A percentile compares a stretch with the other conserved stretches of the same genome.
Evolutionary conservation across 2,888 invertebrate species (phyloP).

Genomic region (Mactromeris polynyma): DNA sequence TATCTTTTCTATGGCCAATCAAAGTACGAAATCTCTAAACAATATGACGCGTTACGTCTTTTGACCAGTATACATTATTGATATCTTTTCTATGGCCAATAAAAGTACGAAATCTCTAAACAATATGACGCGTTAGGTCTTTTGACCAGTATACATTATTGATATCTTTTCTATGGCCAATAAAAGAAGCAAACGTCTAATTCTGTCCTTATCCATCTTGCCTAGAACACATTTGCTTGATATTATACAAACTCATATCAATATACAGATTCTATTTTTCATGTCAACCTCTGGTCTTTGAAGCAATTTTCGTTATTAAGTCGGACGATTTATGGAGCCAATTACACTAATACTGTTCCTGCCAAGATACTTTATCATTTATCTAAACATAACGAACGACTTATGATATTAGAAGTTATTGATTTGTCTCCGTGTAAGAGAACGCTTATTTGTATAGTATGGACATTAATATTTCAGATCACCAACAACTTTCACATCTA

Average conservation of each 20-base stretch:
- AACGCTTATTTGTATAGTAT: neutral
- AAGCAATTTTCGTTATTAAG: neutral
- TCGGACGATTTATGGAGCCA: neutral
- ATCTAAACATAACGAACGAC: neutral
- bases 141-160: no score
- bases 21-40: no score
- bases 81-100: no score
- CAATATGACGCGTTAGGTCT: no score
- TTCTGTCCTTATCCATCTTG: neutral
- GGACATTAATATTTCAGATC: neutral
- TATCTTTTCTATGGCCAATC: no score
- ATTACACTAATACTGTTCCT: neutral
- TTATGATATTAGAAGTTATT: neutral
- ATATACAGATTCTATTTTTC: neutral
- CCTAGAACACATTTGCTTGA: neutral
- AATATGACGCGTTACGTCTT: no score
- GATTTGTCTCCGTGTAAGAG: neutral
- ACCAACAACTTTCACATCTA: no score
- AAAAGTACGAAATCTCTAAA: no score
- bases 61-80: no score
- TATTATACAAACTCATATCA: neutral
- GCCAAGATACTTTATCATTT: neutral
- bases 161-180: no score
- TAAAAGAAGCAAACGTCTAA: no score
- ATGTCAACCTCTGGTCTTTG: neutral